A percentile compares a stretch with the other conserved stretches of the same genome.
Evolutionary conservation across 1,140 invertebrate species (phyloP).

Genomic region (Tetraneura akinire): DNA sequence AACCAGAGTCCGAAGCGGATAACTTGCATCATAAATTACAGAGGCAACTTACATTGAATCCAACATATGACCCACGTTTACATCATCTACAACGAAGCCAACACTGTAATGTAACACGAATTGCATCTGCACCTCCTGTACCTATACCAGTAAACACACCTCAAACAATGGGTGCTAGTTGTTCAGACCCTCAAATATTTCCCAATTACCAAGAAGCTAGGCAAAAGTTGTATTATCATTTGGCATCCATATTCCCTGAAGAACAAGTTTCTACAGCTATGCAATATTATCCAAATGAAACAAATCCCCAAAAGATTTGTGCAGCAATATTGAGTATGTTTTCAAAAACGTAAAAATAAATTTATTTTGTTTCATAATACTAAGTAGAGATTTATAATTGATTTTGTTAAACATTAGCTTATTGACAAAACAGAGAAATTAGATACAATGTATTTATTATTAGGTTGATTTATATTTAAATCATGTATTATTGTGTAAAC

Average conservation of each 20-base stretch:
- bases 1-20: slow-evolving; percentile 25
- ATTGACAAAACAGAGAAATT: slow-evolving; percentile 40
- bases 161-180: slow-evolving; percentile 25
- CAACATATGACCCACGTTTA: slow-evolving; percentile 72
- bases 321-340: slow-evolving; percentile 79
- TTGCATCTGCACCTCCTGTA: slow-evolving; percentile 76
- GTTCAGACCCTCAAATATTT: slow-evolving; percentile 56
- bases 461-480: slow-evolving; percentile 48
- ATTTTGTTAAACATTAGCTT: slow-evolving; percentile 47
- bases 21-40: slow-evolving; percentile 75
- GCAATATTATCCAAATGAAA: slow-evolving; percentile 82
- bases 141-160: slow-evolving; percentile 61
- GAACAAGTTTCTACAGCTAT: slow-evolving; percentile 83
- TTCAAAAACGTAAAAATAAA: slow-evolving; percentile 57
- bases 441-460: slow-evolving; percentile 46
- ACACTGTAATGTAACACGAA: slow-evolving; percentile 67
- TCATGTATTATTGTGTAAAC: slow-evolving; percentile 41
- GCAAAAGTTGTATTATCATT: slow-evolving; percentile 77
- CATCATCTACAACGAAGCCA: slow-evolving; percentile 59
- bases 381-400: background rate
- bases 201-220: slow-evolving; percentile 64
- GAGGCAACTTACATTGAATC: slow-evolving; percentile 79
- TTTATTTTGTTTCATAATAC: background rate
- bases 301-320: slow-evolving; percentile 84
- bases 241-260: slow-evolving; percentile 84